Evolutionary conservation across 2,797 vertebrate species (phyloP).

Genomic region (Mareca strepera): DNA sequence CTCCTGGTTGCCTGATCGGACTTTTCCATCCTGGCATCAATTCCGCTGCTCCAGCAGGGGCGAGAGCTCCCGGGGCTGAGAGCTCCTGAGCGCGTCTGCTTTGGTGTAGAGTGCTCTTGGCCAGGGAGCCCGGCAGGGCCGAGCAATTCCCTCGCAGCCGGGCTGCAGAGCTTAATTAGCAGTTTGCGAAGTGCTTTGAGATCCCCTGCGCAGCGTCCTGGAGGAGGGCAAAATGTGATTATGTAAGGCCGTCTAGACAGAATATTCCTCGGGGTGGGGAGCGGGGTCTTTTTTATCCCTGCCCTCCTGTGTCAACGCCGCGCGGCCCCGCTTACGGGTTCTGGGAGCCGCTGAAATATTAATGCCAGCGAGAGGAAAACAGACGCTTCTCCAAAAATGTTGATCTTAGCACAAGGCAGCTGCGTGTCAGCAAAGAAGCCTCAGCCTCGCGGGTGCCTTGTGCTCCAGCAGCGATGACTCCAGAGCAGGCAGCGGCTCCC

Average conservation of each 20-base stretch:
- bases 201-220: neutral
- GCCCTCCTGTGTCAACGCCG: neutral
- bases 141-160: neutral
- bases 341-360: slow-evolving; percentile 47
- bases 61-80: neutral
- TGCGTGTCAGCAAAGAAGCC: neutral
- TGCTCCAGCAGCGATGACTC: accelerated
- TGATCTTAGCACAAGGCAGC: neutral
- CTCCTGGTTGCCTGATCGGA: accelerated
- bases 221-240: slow-evolving; percentile 40
- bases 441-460: neutral
- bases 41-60: neutral
- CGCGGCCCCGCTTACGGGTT: neutral
- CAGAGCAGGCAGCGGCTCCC: neutral
- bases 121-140: neutral
- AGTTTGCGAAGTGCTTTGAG: neutral
- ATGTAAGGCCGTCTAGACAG: slow-evolving; percentile 20
- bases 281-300: neutral
- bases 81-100: neutral
- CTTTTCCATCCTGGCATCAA: neutral
- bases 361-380: neutral
- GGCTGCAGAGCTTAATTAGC: neutral
- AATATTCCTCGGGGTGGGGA: neutral
- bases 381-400: neutral
- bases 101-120: neutral